Base-by-base conservation (phyloP, 2,113 vertebrate species). In the Brachionichthys hirsutus region DNA sequence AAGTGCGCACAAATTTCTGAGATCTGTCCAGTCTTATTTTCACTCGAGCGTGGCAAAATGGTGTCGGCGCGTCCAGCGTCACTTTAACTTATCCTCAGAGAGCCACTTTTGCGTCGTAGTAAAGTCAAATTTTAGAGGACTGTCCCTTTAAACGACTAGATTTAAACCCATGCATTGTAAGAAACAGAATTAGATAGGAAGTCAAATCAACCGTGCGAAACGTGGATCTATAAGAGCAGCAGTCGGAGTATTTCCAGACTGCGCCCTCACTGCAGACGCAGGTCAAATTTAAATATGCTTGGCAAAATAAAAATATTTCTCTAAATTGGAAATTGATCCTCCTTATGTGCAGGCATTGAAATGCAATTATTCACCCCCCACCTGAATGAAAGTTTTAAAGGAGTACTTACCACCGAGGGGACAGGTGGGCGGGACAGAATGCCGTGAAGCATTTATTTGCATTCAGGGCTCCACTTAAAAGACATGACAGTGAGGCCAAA, bases 171-270 rank as follows among this genome's bases (percentile, higher is more conserved):
- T 83, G 84, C 88, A 84, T 73, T 83, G 62, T 67, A 44, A 75
- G 70, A 49, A 70, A 80, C 59, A 71, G 80, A 89, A 79, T 80
- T 82, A 78, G 71, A 80, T 70, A 67, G 70, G 81, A 77, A 75
- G 75, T 83, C 83, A 84, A 83, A 84, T 87, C 78, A 80, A 84
- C 86, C 52, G 77, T 72, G 75, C 75, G 68, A 70, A 81, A 79
- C 78, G 79, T 81, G 69, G 77, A 85, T 88, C 88, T 89, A 89
- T 79, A 87, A 85, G 78, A 88, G 88, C 86, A 89, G 85, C 78
- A 81, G 82, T 74, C 40, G 61, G 58, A 75, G 74, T 69, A 62
- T 72, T 78, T 87, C 61, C 63, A 70, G 73, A 82, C 83, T 82
- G 81, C 72, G 80, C 75, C 79, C 84, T 68, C 54, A 57, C 77